Evolutionary conservation across 2,797 vertebrate species (phyloP), one percentile per base, ranked within the genome.

Genomic region (Enteromius radiatus): DNA sequence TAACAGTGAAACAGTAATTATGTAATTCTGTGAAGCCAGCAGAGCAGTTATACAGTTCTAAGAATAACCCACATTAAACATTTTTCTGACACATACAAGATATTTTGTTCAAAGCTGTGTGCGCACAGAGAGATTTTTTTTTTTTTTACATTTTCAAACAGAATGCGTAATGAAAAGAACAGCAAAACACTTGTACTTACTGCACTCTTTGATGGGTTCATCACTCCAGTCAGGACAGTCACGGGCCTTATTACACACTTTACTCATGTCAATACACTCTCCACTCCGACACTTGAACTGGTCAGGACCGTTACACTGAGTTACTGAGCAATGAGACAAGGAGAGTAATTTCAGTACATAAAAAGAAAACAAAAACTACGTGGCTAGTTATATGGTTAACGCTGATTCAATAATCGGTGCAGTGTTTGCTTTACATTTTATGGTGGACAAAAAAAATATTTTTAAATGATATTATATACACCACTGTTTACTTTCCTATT

Each of bases 151-250:
- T 17, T n/a, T 73, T 26, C 2, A 23, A 14, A 38, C 59, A 49
- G 61, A 65, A 45, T 65, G 11, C 43, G n/a, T 41, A 41, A 59
- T 9, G 52, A 2, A 17, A n/a, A 74, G 15, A n/a, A 15, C 47
- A 36, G 52, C 7, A 26, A 21, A 63, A 61, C 38, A 63, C 54
- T 19, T 47, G 10, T 47, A 96, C 97, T 97, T 92, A 99, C 98
- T 93, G 90, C 98, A 99, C 85, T 99, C 97, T 70, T 96, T 96
- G 67, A 97, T 93, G 23, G 98, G 98, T 65, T 99, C 97, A 15
- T 99, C 98, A 19, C 98, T 99, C 97, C 97, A 97, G 92, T 99
- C 98, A 1, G 94, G 94, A 93, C 98, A 99, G 94, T 99, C 97
- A 64, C 95, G 92, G 84, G 93, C 92, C 87, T 96, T 96, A 93